phyloP scores from a whole-genome alignment of 2,797 vertebrate genomes.

The Balearica regulorum region DNA sequence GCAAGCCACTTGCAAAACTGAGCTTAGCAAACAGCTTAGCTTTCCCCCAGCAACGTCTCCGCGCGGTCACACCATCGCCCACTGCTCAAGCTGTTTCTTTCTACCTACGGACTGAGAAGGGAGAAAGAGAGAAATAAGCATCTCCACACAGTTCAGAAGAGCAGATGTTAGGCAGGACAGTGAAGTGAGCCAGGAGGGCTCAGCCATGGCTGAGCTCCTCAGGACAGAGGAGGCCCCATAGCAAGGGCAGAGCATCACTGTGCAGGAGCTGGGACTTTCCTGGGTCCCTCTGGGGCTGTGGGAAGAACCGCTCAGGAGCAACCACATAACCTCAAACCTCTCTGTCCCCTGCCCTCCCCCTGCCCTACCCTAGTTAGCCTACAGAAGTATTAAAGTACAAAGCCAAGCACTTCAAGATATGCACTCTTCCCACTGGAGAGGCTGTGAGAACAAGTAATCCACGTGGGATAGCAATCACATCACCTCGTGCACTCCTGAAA shows the following conservation, averaged over 20 bases:
- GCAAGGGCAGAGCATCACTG: neutral
- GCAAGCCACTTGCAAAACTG: neutral
- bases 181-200: neutral
- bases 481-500: neutral
- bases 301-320: neutral
- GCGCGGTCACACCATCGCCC: neutral
- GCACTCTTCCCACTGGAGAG: neutral
- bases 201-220: neutral
- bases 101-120: neutral
- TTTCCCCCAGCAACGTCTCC: neutral
- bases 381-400: neutral
- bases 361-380: neutral
- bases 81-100: neutral
- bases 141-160: neutral
- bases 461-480: neutral
- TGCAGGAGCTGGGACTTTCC: neutral
- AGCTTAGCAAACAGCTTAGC: neutral
- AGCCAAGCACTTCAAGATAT: neutral
- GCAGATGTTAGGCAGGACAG: neutral
- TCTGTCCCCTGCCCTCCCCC: neutral
- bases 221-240: neutral
- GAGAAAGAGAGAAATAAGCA: neutral
- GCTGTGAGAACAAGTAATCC: neutral
- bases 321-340: neutral
- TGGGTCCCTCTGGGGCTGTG: neutral